Conservation (phyloP, 2,113 vertebrate genomes). For the Cyprinodon tularosa region DNA sequence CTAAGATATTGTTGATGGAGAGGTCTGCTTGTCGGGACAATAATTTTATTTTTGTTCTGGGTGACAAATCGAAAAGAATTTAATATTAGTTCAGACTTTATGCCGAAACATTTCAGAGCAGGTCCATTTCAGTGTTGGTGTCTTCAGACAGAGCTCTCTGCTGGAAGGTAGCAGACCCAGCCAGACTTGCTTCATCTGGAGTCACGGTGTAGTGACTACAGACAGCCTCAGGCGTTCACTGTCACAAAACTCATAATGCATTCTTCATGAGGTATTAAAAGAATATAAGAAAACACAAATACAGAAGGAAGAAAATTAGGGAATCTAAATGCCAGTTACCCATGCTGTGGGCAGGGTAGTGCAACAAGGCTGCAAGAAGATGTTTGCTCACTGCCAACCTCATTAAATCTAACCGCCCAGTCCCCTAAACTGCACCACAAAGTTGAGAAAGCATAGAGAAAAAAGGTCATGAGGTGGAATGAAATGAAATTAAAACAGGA, state of each 20-base stretch:
- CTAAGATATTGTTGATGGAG: too few relatives aligned
- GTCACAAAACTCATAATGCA: slow-evolving; percentile 60
- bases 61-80: slow-evolving; percentile 45
- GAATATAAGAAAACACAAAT: slow-evolving; percentile 69
- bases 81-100: slow-evolving; percentile 42
- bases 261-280: slow-evolving; percentile 78
- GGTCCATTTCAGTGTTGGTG: slow-evolving; percentile 38
- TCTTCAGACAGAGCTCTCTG: slow-evolving; percentile 52
- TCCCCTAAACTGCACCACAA: slow-evolving; percentile 55
- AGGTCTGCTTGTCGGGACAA: too few relatives aligned
- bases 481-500: slow-evolving; percentile 73
- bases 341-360: slow-evolving; percentile 49
- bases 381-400: slow-evolving; percentile 76
- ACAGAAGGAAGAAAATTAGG: slow-evolving; percentile 67
- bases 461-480: slow-evolving; percentile 73
- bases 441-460: slow-evolving; percentile 69
- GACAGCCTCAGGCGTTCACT: slow-evolving; percentile 57
- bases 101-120: slow-evolving; percentile 40
- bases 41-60: slow-evolving; percentile 9
- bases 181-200: slow-evolving; percentile 50
- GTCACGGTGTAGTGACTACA: slow-evolving; percentile 59
- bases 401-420: slow-evolving; percentile 75
- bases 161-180: slow-evolving; percentile 46
- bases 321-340: slow-evolving; percentile 75
- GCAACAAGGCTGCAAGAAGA: slow-evolving; percentile 62